A percentile compares a stretch with the other conserved stretches of the same genome.
Evolutionary conservation across 2,888 invertebrate genomes (phyloP).

Genomic region (Pardosa pseudoannulata): DNA sequence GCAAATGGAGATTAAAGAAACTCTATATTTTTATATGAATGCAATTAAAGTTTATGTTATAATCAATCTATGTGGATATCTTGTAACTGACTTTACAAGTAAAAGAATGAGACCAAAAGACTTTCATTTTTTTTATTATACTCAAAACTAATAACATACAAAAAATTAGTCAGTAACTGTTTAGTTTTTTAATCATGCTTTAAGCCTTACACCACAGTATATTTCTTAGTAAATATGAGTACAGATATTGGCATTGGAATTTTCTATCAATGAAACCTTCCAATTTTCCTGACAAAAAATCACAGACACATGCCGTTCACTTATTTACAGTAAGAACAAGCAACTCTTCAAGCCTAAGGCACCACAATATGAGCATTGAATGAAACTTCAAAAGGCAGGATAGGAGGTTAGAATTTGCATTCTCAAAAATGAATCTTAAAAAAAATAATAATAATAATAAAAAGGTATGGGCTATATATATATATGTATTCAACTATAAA

Average conservation of each 20-base stretch:
- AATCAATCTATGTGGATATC: no score
- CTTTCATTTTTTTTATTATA: slow-evolving; percentile 28
- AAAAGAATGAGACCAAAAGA: background rate
- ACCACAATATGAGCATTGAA: slow-evolving; percentile 62
- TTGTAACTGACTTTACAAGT: no score
- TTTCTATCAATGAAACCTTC: slow-evolving; percentile 52
- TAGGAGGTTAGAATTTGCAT: background rate
- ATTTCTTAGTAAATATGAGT: slow-evolving; percentile 47
- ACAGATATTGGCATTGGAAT: slow-evolving; percentile 64
- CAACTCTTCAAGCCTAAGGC: slow-evolving; percentile 56
- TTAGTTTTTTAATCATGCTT: slow-evolving; percentile 24
- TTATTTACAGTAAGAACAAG: slow-evolving; percentile 28
- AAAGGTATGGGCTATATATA: no score
- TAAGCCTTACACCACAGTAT: slow-evolving; percentile 55
- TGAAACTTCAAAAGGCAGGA: slow-evolving; percentile 28
- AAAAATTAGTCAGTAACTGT: slow-evolving; percentile 39
- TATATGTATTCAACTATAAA: no score
- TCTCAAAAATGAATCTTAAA: no score
- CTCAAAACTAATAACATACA: slow-evolving; percentile 63
- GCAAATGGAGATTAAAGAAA: no score
- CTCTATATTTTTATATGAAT: no score
- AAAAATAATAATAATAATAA: no score
- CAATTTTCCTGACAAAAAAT: slow-evolving; percentile 57
- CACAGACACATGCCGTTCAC: slow-evolving; percentile 42
- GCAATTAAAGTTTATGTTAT: no score